Base-by-base conservation (phyloP, 2,888 invertebrate genomes). In the Macrophya annulata region DNA sequence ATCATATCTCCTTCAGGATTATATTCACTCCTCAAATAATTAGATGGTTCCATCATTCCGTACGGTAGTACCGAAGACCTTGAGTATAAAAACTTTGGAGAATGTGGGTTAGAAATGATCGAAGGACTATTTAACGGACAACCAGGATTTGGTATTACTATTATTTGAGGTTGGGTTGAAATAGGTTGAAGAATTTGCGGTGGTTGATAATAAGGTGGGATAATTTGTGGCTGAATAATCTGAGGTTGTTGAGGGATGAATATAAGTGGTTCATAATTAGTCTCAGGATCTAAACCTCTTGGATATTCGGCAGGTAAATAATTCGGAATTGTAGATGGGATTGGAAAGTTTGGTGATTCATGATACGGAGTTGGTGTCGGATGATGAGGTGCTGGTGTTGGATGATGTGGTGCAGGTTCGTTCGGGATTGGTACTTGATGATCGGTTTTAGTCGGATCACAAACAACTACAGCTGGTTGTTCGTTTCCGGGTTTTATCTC, bases 401-500 rank as follows among this genome's bases (percentile, higher is more conserved):
- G n/a, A n/a, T 21, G 21, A 3, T 15, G 40, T 0, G 79, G 43
- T 17, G 51, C 17, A 40, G 72, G 40, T 43, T n/a, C 21, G 17
- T 31, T 68, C 82, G 65, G 82, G 9, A 25, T 21, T 1, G 65
- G 82, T n/a, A 25, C 12, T 68, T 62, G 37, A 21, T 40, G 8
- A 21, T 83, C 48, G 31, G 65, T 48, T 15, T 68, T 55, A 8
- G 43, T 8, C 9, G 79, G n/a, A 12, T 48, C 85, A 65, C 87
- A 87, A 59, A 72, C 77, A 3, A 85, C 85, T 8, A 83, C 65
- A 25, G 83, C 40, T 10, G 59, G 43, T 10, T 86, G 45, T 25
- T 77, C 45, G 8, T 79, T 37, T 4, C 90, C 93, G 4, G 94
- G 94, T 40, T 92, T 90, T 83, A 94, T 93, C 88, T 94, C 94